Base-by-base conservation (phyloP, 1,140 invertebrate genomes). In the Drosophila serrata region DNA sequence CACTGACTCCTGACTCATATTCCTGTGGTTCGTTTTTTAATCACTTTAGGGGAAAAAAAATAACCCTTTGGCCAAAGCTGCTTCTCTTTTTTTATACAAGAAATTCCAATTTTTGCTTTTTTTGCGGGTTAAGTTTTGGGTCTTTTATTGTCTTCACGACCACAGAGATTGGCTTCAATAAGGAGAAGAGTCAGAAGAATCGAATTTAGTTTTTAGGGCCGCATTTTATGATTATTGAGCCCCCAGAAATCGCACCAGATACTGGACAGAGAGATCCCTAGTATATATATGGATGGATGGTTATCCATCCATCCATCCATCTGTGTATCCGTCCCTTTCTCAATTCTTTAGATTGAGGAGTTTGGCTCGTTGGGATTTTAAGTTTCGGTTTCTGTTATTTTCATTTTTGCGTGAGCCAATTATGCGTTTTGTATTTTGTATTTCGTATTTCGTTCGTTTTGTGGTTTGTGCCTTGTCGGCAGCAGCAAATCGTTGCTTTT, bases 341-440 rank as follows among this genome's bases (percentile, higher is more conserved):
- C 69, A 90, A 88, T 90, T 81, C 85, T 81, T 42, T 56, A 75
- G 68, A 80, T 75, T 69, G 78, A 58, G 63, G 67, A 73, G 51
- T 65, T 65, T 46, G 27, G 31, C 49, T 57, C 29, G 73, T 59
- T 57, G 48, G 42, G 49, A 63, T 35, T 68, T 79, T 43, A 70
- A 46, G 69, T 73, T 55, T 75, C 56, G 35, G 43, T 79, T 73
- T 59, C 45, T 68, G 70, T 46, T 57, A 61, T 64, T 49, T 81
- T 69, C 33, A 61, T 72, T 90, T 82, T 91, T 91, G 88, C 88
- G 88, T 91, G 88, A 91, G 82, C 88, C 88, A 91, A 91, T 91
- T 91, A 88, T 91, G 80, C 75, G 82, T 79, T 85, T 91, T 91
- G 85, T 88, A 65, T 84, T 79, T 59, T 67, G 70, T 88, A 68